Base-by-base conservation (phyloP, 2,888 invertebrate species). In the Nephrocerus scutellatus region DNA sequence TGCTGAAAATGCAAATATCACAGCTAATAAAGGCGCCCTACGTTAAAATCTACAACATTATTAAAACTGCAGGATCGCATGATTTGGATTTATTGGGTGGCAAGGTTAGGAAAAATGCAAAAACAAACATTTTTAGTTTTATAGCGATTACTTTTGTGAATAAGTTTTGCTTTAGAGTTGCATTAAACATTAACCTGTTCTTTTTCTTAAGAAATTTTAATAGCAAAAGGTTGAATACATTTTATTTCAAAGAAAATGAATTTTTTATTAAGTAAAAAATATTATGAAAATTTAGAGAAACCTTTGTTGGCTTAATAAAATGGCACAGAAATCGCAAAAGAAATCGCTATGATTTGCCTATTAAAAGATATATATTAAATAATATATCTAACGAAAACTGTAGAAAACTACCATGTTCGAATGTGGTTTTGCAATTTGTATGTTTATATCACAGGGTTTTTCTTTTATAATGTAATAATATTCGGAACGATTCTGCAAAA, bases 21-120 rank as follows among this genome's bases (percentile, higher is more conserved):
- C 77, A 91, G 90, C 84, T 89, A 75, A 83, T 91, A 82, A 91
- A 90, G 85, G 89, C 90, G 73, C 90, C 90, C 68, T 90, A 89
- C 77, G 86, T 85, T 77, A 90, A 90, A 82, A 84, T 90, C 79
- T 89, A 89, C 83, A 87, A 82, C 77, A 87, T 90, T 75, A 84
- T 90, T 80, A 89, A 88, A 85, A 89, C 86, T 74, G 84, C 80
- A 68, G 76, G 80, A 73, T 81, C 80, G 57, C 77, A 78, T 68
- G 82, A 80, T 71, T 73, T 80, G 64, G 79, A 79, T 60, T 52
- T 66, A 52, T 66, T 66, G 70, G 77, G 68, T 60, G 64, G 68
- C 62, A 68, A 69, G 69, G 69, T 69, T 69, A 69, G 69, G 65
- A 66, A 42, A 55, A 29, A 51, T 45, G 52, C 51, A 54, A 56